Percentiles rank a stretch among this genome's conserved stretches.
These are phyloP conservation scores for Maniola hyperantus DNA, from an alignment of 2,888 invertebrate genomes.

Conservation along the genomic window DNA sequence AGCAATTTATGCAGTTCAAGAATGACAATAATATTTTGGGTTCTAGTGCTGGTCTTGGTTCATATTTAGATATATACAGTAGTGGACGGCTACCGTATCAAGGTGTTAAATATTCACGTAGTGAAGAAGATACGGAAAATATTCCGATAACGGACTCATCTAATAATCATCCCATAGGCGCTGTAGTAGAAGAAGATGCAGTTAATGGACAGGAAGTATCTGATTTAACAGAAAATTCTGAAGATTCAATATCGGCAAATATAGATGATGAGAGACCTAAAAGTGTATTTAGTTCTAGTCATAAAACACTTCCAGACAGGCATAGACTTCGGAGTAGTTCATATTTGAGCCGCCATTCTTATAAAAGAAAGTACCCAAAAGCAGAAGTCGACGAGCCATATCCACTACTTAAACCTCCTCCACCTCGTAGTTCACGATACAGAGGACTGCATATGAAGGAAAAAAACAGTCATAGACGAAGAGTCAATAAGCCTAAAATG, in stretches of 20 bases:
- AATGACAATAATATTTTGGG: constrained; percentile 61
- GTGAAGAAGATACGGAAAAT: constrained; percentile 76
- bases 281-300: constrained; percentile 48
- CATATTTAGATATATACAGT: constrained; percentile 66
- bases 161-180: constrained; percentile 73
- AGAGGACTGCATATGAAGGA: constrained; percentile 52
- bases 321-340: constrained; percentile 61
- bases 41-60: constrained; percentile 57
- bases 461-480: constrained; percentile 58
- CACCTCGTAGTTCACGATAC: constrained; percentile 54
- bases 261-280: constrained; percentile 60
- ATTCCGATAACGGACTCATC: constrained; percentile 72
- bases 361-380: constrained; percentile 65
- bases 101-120: constrained; percentile 74
- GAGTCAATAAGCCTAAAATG: constrained; percentile 60
- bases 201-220: constrained; percentile 56
- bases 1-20: constrained; percentile 60
- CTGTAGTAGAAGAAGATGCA: constrained; percentile 71
- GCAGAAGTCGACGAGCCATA: constrained; percentile 66
- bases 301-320: constrained; percentile 54
- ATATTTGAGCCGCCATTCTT: constrained; percentile 53
- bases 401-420: constrained; percentile 73
- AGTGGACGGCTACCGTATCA: constrained; percentile 67
- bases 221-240: constrained; percentile 58
- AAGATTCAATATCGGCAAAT: constrained; percentile 50